Evolutionary conservation across 1,140 invertebrate species (phyloP).

Genomic region (Hylaeus volcanicus): DNA sequence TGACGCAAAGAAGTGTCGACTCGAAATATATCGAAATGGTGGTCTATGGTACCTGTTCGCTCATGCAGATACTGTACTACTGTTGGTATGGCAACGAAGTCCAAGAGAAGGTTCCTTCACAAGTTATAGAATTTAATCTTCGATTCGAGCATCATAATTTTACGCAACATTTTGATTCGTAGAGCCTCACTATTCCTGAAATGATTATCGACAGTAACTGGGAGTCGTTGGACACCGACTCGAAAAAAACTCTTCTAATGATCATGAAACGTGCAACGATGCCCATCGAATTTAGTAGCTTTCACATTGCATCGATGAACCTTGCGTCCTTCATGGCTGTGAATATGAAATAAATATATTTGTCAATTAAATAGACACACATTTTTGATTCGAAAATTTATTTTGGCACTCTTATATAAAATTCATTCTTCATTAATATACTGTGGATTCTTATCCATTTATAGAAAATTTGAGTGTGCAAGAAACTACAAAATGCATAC

Average conservation of each 20-base stretch:
- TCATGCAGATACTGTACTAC: constrained; percentile 78
- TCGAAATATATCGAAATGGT: constrained; percentile 58
- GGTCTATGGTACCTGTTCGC: constrained; percentile 48
- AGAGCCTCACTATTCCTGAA: constrained; percentile 36
- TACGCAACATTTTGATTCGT: background rate
- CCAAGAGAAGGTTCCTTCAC: constrained; percentile 58
- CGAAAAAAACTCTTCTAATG: constrained; percentile 25
- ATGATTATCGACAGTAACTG: constrained; percentile 38
- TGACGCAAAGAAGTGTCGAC: constrained; percentile 73
- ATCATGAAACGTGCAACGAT: constrained; percentile 36
- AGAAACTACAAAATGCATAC: too few species aligned
- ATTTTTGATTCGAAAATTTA: too few species aligned
- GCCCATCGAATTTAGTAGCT: constrained; percentile 48
- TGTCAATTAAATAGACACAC: too few species aligned
- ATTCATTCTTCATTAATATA: too few species aligned
- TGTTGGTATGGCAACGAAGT: constrained; percentile 83
- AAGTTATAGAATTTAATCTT: too few species aligned
- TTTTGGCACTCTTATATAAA: too few species aligned
- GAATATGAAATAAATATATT: constrained; percentile 18
- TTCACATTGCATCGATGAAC: background rate
- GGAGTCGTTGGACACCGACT: background rate
- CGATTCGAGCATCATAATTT: constrained; percentile 41
- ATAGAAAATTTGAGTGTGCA: too few species aligned
- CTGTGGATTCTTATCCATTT: too few species aligned
- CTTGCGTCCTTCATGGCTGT: constrained; percentile 25